Evolutionary conservation across 2,888 invertebrate species (phyloP).

Genomic region (Cinara cedri): DNA sequence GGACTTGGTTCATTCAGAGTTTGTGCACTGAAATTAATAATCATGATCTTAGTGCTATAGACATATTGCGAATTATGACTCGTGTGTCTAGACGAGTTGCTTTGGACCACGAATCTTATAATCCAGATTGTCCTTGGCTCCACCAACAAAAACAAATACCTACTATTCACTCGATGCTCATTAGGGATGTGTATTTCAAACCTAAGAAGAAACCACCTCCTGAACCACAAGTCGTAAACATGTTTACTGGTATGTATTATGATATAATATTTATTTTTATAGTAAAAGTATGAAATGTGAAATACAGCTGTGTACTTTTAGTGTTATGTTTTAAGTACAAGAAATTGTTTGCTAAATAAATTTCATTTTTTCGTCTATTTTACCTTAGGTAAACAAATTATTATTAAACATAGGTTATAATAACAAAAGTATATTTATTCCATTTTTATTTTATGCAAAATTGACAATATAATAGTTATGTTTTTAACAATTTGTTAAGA

Average conservation of each 20-base stretch:
- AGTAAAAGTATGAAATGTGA: not conserved
- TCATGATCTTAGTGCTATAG: slow-evolving; percentile 65
- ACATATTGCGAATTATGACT: slow-evolving; percentile 72
- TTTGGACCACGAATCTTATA: slow-evolving; percentile 69
- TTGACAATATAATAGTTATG: slow-evolving; percentile 32
- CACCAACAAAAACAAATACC: slow-evolving; percentile 73
- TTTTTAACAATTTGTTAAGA: not conserved
- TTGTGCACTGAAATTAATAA: slow-evolving; percentile 68
- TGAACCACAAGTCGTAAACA: slow-evolving; percentile 26
- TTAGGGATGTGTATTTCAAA: slow-evolving; percentile 67
- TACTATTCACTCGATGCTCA: slow-evolving; percentile 72
- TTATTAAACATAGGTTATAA: not conserved
- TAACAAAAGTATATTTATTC: not conserved
- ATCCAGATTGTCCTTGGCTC: slow-evolving; percentile 62
- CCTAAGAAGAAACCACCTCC: slow-evolving; percentile 58
- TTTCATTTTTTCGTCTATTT: slow-evolving; percentile 39
- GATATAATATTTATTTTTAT: not conserved
- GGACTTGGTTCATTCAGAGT: slow-evolving; percentile 77
- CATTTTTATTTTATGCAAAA: slow-evolving; percentile 15
- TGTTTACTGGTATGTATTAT: slow-evolving; percentile 15
- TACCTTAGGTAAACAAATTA: slow-evolving; percentile 12
- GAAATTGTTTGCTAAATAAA: slow-evolving; percentile 33
- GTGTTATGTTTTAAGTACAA: slow-evolving; percentile 1
- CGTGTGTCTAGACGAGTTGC: slow-evolving; percentile 71
- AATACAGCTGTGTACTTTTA: slow-evolving; percentile 37